phyloP scores from a whole-genome alignment of 2,113 vertebrate genomes.

The Spermophilus dauricus region DNA sequence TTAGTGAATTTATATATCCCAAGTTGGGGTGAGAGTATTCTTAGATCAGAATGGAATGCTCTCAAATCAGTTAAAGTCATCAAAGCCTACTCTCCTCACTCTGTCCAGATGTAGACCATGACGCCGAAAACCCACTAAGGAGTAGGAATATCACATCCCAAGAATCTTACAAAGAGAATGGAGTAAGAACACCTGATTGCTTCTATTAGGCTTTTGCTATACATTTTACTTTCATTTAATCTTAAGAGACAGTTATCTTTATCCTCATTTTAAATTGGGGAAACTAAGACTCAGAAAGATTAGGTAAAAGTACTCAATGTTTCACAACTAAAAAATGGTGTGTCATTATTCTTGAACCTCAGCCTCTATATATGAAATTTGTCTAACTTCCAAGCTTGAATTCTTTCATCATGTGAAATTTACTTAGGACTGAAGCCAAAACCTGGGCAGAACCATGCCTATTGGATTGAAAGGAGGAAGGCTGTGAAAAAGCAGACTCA shows the following conservation, averaged over 20 bases:
- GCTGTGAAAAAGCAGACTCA: neutral
- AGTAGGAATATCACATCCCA: neutral
- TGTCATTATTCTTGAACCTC: neutral
- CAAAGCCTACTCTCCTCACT: neutral
- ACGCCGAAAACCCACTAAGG: neutral
- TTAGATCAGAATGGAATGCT: neutral
- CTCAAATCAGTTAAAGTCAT: neutral
- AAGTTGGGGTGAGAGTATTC: neutral
- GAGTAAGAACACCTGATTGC: neutral
- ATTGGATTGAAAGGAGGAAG: neutral
- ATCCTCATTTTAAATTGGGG: neutral
- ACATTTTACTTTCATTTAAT: neutral
- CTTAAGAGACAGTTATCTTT: neutral
- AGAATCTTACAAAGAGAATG: neutral
- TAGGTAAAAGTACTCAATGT: neutral
- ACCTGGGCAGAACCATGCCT: neutral
- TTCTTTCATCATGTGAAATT: neutral
- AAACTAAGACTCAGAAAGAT: neutral
- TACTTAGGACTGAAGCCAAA: neutral
- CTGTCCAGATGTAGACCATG: neutral
- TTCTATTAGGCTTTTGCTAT: neutral
- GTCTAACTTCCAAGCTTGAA: neutral
- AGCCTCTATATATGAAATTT: neutral
- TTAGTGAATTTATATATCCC: neutral
- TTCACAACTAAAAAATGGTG: neutral